These are phyloP conservation scores for Prionailurus viverrinus DNA, from an alignment of 2,113 vertebrate species.

Conservation along the genomic window DNA sequence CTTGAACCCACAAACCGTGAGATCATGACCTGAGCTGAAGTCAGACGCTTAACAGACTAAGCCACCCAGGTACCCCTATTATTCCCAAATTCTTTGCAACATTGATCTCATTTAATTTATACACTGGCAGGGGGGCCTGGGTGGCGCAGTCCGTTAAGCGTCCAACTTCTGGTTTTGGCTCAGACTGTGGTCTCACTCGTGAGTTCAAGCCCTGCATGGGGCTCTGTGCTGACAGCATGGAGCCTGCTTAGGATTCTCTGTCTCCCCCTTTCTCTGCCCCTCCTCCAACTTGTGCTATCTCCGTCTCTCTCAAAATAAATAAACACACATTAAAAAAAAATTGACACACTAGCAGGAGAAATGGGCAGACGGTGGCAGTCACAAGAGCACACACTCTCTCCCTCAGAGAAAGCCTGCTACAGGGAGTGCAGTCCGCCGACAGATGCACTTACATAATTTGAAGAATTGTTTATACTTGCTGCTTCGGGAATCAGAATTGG, in stretches of 20 bases:
- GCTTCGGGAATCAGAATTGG: neutral
- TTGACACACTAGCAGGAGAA: neutral
- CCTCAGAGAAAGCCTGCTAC: neutral
- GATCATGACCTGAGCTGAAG: no score
- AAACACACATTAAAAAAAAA: neutral
- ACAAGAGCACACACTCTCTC: neutral
- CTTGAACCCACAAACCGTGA: no score
- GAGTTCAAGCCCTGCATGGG: no score
- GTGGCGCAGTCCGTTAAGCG: no score
- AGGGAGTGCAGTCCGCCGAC: fast-evolving
- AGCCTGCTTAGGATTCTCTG: no score
- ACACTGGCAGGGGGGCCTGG: neutral
- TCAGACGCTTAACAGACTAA: no score
- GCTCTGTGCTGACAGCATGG: no score
- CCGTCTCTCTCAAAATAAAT: no score
- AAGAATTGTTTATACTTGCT: neutral
- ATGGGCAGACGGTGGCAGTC: neutral
- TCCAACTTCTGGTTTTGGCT: no score
- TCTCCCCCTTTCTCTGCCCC: no score
- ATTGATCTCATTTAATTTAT: neutral
- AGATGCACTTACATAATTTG: neutral
- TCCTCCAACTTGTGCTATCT: no score
- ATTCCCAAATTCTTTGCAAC: neutral
- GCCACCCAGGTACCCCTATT: neutral
- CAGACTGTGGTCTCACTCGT: no score